Conservation (phyloP, 2,113 vertebrate species). For the Lamprologus callipterus region DNA sequence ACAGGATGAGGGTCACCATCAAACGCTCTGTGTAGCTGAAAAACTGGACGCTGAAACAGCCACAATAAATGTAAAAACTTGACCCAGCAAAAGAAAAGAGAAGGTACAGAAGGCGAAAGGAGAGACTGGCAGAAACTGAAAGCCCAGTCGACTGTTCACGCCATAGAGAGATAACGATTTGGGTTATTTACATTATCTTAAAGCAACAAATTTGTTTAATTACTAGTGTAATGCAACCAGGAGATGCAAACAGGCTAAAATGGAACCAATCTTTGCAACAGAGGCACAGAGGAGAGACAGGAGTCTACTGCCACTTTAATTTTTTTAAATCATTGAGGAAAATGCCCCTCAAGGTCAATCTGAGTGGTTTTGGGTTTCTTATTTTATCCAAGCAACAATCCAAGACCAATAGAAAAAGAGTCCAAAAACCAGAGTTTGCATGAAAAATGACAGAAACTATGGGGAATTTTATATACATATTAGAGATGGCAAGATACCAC, state of each 20-base stretch:
- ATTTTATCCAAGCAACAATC: background rate
- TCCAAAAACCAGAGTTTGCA: background rate
- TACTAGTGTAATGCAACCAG: background rate
- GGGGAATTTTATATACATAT: background rate
- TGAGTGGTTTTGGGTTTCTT: background rate
- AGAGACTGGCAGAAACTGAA: background rate
- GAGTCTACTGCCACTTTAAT: background rate
- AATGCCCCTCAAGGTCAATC: background rate
- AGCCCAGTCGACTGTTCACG: background rate
- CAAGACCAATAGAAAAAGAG: background rate
- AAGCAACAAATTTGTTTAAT: background rate
- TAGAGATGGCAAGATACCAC: accelerated
- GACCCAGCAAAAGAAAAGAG: background rate
- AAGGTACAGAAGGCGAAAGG: background rate
- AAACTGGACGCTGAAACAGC: background rate
- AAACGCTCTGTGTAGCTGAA: background rate
- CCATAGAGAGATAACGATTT: background rate
- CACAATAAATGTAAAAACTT: background rate
- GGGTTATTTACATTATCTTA: background rate
- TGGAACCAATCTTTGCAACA: background rate
- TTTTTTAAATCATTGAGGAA: background rate
- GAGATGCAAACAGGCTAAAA: background rate
- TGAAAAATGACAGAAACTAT: background rate
- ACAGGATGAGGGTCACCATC: background rate
- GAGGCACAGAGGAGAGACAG: background rate